Conservation (phyloP, 2,797 vertebrate species). For the Aselliscus stoliczkanus region DNA sequence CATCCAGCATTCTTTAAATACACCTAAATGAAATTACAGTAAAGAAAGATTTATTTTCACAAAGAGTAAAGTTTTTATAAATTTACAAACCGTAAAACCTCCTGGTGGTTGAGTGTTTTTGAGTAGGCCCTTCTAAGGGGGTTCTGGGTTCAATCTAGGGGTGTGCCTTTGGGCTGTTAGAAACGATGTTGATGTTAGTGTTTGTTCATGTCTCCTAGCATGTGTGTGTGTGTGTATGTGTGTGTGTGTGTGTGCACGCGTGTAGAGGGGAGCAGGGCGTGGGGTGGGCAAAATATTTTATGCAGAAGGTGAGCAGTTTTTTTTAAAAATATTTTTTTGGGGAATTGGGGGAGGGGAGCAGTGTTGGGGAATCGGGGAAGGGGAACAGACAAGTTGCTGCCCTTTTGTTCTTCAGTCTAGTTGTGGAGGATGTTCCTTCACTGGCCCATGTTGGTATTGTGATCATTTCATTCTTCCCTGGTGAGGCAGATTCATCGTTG, state of each 20-base stretch:
- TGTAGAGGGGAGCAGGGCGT: fast-evolving
- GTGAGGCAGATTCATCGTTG: too few relatives aligned
- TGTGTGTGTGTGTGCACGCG: neutral
- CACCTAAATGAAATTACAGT: neutral
- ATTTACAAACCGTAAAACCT: neutral
- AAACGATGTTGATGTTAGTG: neutral
- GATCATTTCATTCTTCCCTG: too few relatives aligned
- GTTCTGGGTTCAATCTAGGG: neutral
- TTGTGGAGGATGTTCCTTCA: too few relatives aligned
- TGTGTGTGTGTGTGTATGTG: neutral
- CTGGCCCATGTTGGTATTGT: too few relatives aligned
- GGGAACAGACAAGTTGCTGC: too few relatives aligned
- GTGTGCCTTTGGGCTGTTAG: neutral
- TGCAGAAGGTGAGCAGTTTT: neutral
- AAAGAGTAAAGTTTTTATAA: neutral
- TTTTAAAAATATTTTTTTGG: too few relatives aligned
- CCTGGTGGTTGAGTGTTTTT: neutral
- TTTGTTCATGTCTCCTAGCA: neutral
- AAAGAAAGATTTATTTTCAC: neutral
- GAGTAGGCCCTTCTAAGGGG: neutral
- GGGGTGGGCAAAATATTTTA: neutral
- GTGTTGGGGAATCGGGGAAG: too few relatives aligned
- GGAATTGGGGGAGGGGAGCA: too few relatives aligned
- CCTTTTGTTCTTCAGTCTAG: too few relatives aligned
- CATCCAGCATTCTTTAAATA: neutral